phyloP scores from a whole-genome alignment of 2,888 invertebrate genomes.

The Deilephila elpenor region DNA sequence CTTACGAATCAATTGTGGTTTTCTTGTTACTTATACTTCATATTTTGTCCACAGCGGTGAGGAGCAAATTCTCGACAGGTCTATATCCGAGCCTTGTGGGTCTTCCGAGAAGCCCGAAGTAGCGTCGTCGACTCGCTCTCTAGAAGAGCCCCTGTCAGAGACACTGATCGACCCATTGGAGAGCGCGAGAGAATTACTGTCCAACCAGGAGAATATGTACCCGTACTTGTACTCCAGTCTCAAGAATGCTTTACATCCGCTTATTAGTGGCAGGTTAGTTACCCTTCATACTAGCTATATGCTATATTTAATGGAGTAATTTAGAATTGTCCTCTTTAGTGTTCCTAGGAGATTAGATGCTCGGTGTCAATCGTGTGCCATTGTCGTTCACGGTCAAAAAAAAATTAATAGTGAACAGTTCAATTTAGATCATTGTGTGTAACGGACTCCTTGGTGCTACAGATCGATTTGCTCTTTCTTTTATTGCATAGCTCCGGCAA shows the following conservation, averaged over 20 bases:
- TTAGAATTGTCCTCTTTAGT: no score
- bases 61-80: slow-evolving; percentile 46
- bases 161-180: slow-evolving; percentile 54
- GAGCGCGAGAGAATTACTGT: slow-evolving; percentile 81
- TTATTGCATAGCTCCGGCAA: no score
- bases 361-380: no score
- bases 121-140: slow-evolving; percentile 35
- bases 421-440: no score
- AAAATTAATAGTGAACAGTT: no score
- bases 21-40: background rate
- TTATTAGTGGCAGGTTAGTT: slow-evolving; percentile 86
- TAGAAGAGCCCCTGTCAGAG: slow-evolving; percentile 44
- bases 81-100: slow-evolving; percentile 57
- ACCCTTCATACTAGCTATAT: no score
- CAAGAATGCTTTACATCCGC: slow-evolving; percentile 90
- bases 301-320: no score
- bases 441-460: no score
- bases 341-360: no score
- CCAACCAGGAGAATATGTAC: slow-evolving; percentile 90
- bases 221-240: slow-evolving; percentile 91
- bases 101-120: slow-evolving; percentile 45
- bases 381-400: background rate
- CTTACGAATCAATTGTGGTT: background rate
- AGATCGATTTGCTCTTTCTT: no score
- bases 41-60: background rate